phyloP scores from a whole-genome alignment of 2,797 vertebrate species.

The Xyrichtys novacula region DNA sequence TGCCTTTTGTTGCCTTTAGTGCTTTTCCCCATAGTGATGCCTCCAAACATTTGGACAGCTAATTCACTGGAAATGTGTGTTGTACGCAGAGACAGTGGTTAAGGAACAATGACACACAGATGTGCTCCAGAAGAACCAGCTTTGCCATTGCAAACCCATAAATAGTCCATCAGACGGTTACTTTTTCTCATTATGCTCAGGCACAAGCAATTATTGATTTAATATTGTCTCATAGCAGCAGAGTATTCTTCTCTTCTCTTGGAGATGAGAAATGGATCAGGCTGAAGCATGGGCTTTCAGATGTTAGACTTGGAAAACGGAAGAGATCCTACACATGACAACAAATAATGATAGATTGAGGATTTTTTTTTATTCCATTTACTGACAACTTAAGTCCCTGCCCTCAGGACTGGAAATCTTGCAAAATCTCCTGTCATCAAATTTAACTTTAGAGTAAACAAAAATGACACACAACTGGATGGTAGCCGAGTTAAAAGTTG shows the following conservation, averaged over 20 bases:
- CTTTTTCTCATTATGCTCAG: constrained; percentile 43
- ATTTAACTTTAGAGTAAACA: too few species aligned
- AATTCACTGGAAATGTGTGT: constrained; percentile 61
- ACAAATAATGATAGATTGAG: too few species aligned
- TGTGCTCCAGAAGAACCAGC: constrained; percentile 54
- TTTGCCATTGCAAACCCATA: constrained; percentile 56
- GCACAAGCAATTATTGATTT: constrained; percentile 48
- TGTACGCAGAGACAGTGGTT: constrained; percentile 70
- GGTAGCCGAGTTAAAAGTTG: too few species aligned
- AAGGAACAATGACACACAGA: constrained; percentile 69
- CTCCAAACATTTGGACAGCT: constrained; percentile 59
- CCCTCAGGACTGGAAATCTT: too few species aligned
- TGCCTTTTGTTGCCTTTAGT: constrained; percentile 52
- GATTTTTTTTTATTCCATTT: too few species aligned
- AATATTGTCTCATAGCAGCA: constrained; percentile 19
- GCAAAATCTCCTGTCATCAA: too few species aligned
- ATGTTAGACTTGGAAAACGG: too few species aligned
- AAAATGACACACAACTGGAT: too few species aligned
- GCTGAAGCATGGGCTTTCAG: too few species aligned
- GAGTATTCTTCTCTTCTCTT: constrained; percentile 17
- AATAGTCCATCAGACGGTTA: constrained; percentile 52
- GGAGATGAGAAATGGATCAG: too few species aligned
- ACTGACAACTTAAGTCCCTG: too few species aligned
- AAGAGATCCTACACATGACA: too few species aligned
- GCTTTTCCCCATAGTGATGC: constrained; percentile 52